Evolutionary conservation across 2,797 vertebrate species (phyloP).

Genomic region (Aplochiton taeniatus): DNA sequence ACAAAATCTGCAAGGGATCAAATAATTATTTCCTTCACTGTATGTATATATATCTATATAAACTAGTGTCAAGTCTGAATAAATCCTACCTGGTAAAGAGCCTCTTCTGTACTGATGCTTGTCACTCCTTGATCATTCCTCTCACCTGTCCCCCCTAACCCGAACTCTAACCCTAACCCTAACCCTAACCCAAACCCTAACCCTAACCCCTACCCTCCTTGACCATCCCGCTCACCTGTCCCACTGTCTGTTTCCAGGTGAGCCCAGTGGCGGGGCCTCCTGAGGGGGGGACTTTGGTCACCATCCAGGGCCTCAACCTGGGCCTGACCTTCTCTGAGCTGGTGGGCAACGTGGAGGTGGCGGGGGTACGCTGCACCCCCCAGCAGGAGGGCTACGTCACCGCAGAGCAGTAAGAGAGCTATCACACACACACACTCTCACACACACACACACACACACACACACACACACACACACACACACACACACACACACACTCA

Average conservation of each 20-base stretch:
- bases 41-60: too few species aligned
- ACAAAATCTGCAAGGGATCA: too few species aligned
- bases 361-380: slow-evolving; percentile 86
- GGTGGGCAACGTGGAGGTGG: slow-evolving; percentile 87
- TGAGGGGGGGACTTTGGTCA: slow-evolving; percentile 91
- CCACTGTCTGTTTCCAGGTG: slow-evolving; percentile 69
- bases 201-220: neutral
- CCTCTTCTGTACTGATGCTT: too few species aligned
- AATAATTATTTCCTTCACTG: too few species aligned
- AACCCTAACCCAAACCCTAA: neutral
- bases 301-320: slow-evolving; percentile 91
- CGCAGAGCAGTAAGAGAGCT: slow-evolving; percentile 88
- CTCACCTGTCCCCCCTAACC: neutral
- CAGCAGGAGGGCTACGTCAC: slow-evolving; percentile 86
- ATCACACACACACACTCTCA: slow-evolving; percentile 7
- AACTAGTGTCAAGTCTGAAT: neutral
- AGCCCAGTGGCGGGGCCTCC: slow-evolving; percentile 88
- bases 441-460: slow-evolving; percentile 10
- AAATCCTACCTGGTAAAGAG: neutral
- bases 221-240: too few species aligned
- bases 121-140: neutral
- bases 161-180: too few species aligned
- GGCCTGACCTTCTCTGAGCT: slow-evolving; percentile 93
- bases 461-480: slow-evolving; percentile 11
- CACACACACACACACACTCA: slow-evolving; percentile 3